Percentiles rank a stretch among this genome's conserved stretches.
phyloP scores from a whole-genome alignment of 1,140 invertebrate genomes.

The Conus ventricosus region DNA sequence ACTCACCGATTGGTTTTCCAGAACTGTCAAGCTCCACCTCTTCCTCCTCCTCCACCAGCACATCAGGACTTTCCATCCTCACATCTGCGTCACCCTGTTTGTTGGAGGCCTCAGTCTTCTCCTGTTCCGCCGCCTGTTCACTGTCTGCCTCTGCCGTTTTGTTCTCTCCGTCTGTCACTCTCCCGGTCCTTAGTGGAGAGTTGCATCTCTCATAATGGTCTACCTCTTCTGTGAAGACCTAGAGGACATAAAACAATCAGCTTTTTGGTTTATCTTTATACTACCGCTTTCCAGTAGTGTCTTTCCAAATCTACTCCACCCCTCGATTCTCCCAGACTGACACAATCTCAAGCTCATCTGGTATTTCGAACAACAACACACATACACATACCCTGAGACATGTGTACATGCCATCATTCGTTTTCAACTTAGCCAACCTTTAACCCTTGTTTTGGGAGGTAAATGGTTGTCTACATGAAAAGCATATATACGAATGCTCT shows the following conservation, averaged over 20 bases:
- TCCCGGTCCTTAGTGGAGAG: background rate
- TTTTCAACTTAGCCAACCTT: too few relatives aligned
- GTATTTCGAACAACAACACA: too few relatives aligned
- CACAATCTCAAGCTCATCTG: too few relatives aligned
- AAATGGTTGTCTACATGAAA: too few relatives aligned
- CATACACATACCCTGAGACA: too few relatives aligned
- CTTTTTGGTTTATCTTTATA: too few relatives aligned
- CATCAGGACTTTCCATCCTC: conserved; percentile 6
- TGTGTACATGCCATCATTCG: too few relatives aligned
- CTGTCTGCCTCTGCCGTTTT: conserved; percentile 3
- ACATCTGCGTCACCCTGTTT: conserved; percentile 49
- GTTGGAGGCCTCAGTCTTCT: conserved; percentile 49
- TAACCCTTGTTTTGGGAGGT: too few relatives aligned
- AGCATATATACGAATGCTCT: too few relatives aligned
- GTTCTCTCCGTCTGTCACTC: background rate
- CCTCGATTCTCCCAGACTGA: too few relatives aligned
- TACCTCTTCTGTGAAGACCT: conserved; percentile 43
- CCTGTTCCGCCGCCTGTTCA: conserved; percentile 46
- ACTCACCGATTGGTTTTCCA: conserved; percentile 27
- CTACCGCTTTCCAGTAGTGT: too few relatives aligned
- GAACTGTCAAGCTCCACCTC: conserved; percentile 22
- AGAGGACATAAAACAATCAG: background rate
- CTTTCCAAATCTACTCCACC: too few relatives aligned
- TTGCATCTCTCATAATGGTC: conserved; percentile 15
- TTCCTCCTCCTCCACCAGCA: conserved; percentile 28